Conservation (phyloP, 1,140 invertebrate genomes). For the Neuroterus valhalla region DNA sequence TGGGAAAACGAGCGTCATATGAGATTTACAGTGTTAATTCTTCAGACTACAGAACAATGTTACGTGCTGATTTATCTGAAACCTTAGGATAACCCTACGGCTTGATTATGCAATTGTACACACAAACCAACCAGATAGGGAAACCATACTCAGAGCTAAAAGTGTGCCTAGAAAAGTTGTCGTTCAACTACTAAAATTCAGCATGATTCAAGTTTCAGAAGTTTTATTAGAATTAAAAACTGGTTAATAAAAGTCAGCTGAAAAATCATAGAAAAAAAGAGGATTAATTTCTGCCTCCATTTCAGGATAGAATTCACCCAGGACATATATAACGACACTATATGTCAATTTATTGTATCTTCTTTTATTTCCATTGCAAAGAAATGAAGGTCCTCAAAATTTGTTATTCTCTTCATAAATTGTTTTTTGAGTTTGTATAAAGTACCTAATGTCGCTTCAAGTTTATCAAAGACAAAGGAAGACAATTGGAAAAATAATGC, state of each 20-base stretch:
- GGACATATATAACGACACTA: no score
- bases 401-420: no score
- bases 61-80: constrained; percentile 41
- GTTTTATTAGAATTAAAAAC: neutral
- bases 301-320: no score
- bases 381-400: no score
- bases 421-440: no score
- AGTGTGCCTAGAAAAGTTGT: neutral
- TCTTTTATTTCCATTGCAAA: no score
- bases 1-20: constrained; percentile 9
- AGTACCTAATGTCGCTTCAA: no score
- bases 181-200: neutral
- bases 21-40: constrained; percentile 21
- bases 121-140: neutral
- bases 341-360: no score
- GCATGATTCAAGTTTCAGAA: neutral
- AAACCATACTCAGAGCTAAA: neutral
- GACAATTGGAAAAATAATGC: no score
- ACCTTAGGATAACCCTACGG: constrained; percentile 24
- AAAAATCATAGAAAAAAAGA: no score
- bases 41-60: constrained; percentile 28
- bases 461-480: no score
- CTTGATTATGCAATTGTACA: constrained; percentile 12
- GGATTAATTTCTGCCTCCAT: no score
- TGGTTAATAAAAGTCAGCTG: neutral